phyloP scores from a whole-genome alignment of 2,113 vertebrate genomes.

The Saccopteryx leptura region DNA sequence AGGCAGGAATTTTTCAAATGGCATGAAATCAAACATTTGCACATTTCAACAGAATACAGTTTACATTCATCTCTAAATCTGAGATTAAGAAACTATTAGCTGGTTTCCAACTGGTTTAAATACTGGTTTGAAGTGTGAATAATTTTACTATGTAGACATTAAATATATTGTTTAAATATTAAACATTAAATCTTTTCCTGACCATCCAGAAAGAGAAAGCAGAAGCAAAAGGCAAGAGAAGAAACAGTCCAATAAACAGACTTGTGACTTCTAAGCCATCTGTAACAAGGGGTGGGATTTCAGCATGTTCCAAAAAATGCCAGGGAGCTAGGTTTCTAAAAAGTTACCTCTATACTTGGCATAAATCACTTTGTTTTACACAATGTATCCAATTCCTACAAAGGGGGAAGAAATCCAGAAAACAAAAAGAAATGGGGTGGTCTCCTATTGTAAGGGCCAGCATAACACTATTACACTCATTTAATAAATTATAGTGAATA shows the following conservation, averaged over 20 bases:
- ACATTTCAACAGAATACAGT: constrained; percentile 76
- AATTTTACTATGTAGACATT: constrained; percentile 84
- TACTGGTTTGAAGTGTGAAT: constrained; percentile 78
- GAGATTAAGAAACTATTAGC: constrained; percentile 83
- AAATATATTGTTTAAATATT: constrained; percentile 84
- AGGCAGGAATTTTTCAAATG: constrained; percentile 68
- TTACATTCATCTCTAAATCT: constrained; percentile 80
- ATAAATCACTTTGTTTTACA: constrained; percentile 50
- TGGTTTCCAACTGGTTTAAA: constrained; percentile 82
- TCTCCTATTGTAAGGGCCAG: constrained; percentile 36
- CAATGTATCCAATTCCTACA: constrained; percentile 55
- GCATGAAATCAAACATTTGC: constrained; percentile 75
- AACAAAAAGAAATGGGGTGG: constrained; percentile 55
- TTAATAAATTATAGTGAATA: constrained; percentile 59
- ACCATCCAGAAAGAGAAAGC: constrained; percentile 77
- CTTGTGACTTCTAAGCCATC: constrained; percentile 51
- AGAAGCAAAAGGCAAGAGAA: constrained; percentile 76
- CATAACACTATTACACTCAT: constrained; percentile 5
- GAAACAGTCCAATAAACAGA: constrained; percentile 73
- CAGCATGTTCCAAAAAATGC: constrained; percentile 64
- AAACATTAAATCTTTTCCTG: constrained; percentile 83
- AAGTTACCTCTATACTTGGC: constrained; percentile 60
- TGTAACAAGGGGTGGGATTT: constrained; percentile 69
- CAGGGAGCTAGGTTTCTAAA: constrained; percentile 65
- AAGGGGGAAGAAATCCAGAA: constrained; percentile 56